phyloP scores from a whole-genome alignment of 2,888 invertebrate genomes.

The Leptinotarsa juncta region DNA sequence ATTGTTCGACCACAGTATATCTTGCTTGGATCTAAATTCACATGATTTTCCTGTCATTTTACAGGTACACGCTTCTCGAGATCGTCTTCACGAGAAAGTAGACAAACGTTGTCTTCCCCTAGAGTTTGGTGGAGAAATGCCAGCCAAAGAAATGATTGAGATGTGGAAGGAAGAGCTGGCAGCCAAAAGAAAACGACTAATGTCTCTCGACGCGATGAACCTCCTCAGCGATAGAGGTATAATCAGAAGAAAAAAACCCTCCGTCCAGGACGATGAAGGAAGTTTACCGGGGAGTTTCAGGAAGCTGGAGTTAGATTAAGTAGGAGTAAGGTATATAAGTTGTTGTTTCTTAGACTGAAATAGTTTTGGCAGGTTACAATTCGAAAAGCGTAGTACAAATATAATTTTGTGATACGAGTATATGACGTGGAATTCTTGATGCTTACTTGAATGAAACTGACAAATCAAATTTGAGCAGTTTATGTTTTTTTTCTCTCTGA shows the following conservation, averaged over 20 bases:
- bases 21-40: neutral
- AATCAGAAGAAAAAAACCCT: conserved; percentile 62
- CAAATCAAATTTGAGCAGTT: no score
- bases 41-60: conserved; percentile 31
- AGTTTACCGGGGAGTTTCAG: conserved; percentile 73
- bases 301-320: conserved; percentile 74
- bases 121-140: conserved; percentile 78
- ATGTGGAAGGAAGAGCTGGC: conserved; percentile 74
- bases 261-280: conserved; percentile 50
- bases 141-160: conserved; percentile 78
- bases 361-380: no score
- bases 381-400: no score
- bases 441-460: no score
- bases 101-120: conserved; percentile 76
- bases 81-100: conserved; percentile 72
- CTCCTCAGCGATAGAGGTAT: conserved; percentile 75
- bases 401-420: no score
- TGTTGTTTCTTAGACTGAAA: conserved; percentile 8
- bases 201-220: conserved; percentile 74
- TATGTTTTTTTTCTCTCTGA: no score
- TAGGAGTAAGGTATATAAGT: neutral
- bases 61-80: conserved; percentile 66
- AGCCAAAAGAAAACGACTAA: conserved; percentile 70
- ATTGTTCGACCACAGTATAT: no score
- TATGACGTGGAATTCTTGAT: no score